Conservation (phyloP, 2,888 invertebrate species). For the Torymus auratus region DNA sequence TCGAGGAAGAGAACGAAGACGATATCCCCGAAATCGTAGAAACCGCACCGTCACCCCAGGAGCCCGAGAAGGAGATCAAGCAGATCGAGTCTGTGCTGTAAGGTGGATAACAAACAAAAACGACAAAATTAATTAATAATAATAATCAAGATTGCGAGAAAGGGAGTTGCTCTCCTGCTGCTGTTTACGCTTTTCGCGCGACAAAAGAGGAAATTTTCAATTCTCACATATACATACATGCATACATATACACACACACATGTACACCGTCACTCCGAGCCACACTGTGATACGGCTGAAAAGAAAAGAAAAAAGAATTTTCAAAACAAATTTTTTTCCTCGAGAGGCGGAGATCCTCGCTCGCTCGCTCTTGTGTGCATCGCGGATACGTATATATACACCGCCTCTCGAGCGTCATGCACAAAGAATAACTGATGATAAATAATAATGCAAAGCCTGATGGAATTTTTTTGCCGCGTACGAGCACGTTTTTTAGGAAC, state of each 20-base stretch:
- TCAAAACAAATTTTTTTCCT: constrained; percentile 42
- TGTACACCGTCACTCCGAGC: constrained; percentile 71
- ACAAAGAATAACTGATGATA: constrained; percentile 62
- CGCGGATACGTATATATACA: too few species aligned
- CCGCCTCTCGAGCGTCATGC: constrained; percentile 51
- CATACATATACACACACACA: constrained; percentile 41
- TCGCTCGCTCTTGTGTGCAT: too few species aligned
- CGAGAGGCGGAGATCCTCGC: constrained; percentile 3
- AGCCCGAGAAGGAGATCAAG: constrained; percentile 76
- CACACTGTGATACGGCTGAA: constrained; percentile 71
- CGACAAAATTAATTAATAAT: too few species aligned
- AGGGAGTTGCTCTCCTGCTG: constrained; percentile 52
- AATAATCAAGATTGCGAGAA: constrained; percentile 15
- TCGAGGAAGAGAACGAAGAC: constrained; percentile 84
- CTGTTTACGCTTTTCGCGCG: constrained; percentile 48
- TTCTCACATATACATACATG: constrained; percentile 30
- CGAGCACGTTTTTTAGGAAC: background rate
- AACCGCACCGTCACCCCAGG: constrained; percentile 81
- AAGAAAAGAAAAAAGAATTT: constrained; percentile 18
- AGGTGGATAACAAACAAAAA: constrained; percentile 57
- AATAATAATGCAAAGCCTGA: constrained; percentile 55
- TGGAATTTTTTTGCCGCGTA: constrained; percentile 62
- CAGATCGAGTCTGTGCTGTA: constrained; percentile 87
- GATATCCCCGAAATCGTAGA: constrained; percentile 88
- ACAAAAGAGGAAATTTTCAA: constrained; percentile 26